Percentiles rank a stretch among this genome's conserved stretches.
Evolutionary conservation across 2,888 invertebrate species (phyloP).

Genomic region (Labia minor): DNA sequence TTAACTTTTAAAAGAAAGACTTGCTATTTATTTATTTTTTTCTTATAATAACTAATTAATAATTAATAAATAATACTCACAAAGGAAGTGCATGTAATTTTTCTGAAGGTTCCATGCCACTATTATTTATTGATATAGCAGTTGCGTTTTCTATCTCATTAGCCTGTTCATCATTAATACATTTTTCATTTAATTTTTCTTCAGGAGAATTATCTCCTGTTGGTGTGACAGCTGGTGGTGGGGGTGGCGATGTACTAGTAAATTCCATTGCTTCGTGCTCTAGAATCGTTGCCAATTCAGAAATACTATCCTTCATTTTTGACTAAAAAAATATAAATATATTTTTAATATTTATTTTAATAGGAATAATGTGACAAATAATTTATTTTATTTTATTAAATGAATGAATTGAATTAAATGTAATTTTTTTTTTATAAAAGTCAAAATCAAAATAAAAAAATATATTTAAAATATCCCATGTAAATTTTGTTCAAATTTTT

Average conservation of each 20-base stretch:
- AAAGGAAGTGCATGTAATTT: conserved; percentile 42
- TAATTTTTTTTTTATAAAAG: too few species aligned
- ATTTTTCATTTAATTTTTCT: conserved; percentile 32
- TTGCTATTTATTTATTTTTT: too few species aligned
- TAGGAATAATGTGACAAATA: too few species aligned
- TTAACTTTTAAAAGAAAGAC: too few species aligned
- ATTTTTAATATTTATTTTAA: not conserved
- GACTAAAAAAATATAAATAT: conserved; percentile 30
- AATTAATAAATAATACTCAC: conserved; percentile 33
- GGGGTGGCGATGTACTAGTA: conserved; percentile 50
- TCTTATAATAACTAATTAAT: too few species aligned
- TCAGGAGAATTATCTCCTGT: conserved; percentile 20
- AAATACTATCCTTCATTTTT: conserved; percentile 41
- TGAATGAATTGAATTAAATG: too few species aligned
- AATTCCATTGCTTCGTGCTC: conserved; percentile 89
- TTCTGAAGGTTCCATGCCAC: conserved; percentile 27
- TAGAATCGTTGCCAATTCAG: conserved; percentile 83
- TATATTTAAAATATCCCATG: too few species aligned
- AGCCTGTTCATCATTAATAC: conserved; percentile 36
- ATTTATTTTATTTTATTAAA: not conserved
- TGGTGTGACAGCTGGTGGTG: conserved; percentile 26
- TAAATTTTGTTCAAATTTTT: too few species aligned
- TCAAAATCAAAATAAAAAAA: too few species aligned
- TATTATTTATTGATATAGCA: not conserved
- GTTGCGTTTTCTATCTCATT: not conserved